Base-by-base conservation (phyloP, 2,888 invertebrate genomes). In the Drosophila atroscutellata region DNA sequence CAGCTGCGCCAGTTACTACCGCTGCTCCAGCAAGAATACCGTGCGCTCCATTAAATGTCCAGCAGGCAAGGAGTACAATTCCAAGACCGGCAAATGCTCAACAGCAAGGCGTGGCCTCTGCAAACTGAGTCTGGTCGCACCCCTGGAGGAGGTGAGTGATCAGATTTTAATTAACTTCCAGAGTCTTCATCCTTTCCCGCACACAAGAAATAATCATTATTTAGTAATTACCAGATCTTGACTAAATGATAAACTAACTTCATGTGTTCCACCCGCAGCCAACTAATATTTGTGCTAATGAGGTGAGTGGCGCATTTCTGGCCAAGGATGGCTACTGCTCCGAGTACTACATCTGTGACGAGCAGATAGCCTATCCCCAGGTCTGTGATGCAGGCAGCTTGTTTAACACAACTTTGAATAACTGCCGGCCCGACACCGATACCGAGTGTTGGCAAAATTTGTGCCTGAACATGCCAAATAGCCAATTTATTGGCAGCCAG, bases 1-100 rank as follows among this genome's bases (percentile, higher is more conserved):
- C 2, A 81, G 80, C 50, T 92, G 92, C 34, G 69, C 83, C 36
- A 80, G 80, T 57, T 91, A 90, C 50, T 91, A 91, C 65, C 91
- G 91, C 20, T 92, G 92, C 66, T 80, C 85, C 9, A 65, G 71
- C n/a, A 90, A 87, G 54, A 84, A 82, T 51, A 58, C 69, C 0
- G 89, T 84, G 37, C 85, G 89, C 11, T 58, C 80, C 8, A 39
- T 92, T 1, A 75, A 71, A 6, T 92, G 92, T 49, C 83, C 91
- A 2, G 45, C 36, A 6, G 90, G 85, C 15, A 89, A 89, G 63
- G 81, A 87, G 34, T 92, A 91, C 68, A 90, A 90, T 71, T 42
- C 81, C 1, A 82, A 75, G 20, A 84, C 65, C 1, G 91, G 91
- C 30, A 84, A 83, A 51, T 92, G 92, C 66, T 73, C 75, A 4